These are phyloP conservation scores for Elanoides forficatus DNA, from an alignment of 2,113 vertebrate genomes.

Conservation along the genomic window DNA sequence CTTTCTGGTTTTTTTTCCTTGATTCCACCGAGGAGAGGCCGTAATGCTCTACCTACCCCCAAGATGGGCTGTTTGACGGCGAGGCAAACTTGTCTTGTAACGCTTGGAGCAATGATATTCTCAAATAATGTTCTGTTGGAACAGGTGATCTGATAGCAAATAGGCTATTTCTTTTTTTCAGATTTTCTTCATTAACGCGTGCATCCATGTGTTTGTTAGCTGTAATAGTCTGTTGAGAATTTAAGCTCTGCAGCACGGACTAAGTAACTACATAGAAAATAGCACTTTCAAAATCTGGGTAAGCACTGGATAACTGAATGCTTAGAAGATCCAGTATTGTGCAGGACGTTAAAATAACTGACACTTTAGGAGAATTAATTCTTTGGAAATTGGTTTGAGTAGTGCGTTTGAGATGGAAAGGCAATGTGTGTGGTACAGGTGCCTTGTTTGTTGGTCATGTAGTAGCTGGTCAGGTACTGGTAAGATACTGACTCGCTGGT, in stretches of 20 bases:
- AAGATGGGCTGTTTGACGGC: not conserved
- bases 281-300: not conserved
- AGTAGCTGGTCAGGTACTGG: not conserved
- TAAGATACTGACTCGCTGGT: not conserved
- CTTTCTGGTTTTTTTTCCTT: not conserved
- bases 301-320: not conserved
- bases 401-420: not conserved
- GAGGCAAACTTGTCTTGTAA: not conserved
- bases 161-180: not conserved
- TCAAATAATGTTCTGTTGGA: not conserved
- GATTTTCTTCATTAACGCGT: rapidly evolving
- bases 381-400: not conserved
- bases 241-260: not conserved
- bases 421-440: not conserved
- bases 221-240: not conserved
- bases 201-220: rapidly evolving
- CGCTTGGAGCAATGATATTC: not conserved
- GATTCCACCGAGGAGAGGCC: not conserved
- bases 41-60: not conserved
- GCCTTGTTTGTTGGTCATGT: not conserved
- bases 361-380: rapidly evolving
- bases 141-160: not conserved
- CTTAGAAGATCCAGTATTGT: not conserved
- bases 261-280: not conserved
- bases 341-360: not conserved